phyloP scores from a whole-genome alignment of 2,113 vertebrate genomes.

The Triplophysa siluroides region DNA sequence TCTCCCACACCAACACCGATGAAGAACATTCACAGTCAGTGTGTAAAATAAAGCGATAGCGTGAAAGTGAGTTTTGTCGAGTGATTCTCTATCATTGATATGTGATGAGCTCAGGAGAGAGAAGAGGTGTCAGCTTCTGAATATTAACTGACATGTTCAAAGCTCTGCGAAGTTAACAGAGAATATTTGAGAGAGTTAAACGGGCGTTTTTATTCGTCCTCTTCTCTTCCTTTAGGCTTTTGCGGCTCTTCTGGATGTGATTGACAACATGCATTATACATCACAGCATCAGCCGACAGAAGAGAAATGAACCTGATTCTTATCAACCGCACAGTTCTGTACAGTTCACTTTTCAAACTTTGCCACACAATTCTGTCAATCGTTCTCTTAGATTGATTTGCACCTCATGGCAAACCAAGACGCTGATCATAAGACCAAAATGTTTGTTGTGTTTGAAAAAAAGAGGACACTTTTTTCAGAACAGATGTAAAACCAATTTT shows the following conservation, averaged over 20 bases:
- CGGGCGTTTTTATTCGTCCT: constrained; percentile 22
- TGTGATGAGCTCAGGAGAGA: constrained; percentile 7
- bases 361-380: not conserved
- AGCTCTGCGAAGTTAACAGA: constrained; percentile 46
- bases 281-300: constrained; percentile 34
- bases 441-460: too few species aligned
- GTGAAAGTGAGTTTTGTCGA: not conserved
- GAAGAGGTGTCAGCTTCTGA: not conserved
- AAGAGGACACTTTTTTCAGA: too few species aligned
- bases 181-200: constrained; percentile 46
- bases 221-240: constrained; percentile 14
- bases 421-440: too few species aligned
- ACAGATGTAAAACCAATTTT: too few species aligned
- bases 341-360: not conserved
- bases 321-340: not conserved
- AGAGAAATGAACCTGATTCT: constrained; percentile 2
- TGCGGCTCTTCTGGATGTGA: constrained; percentile 24
- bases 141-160: constrained; percentile 48
- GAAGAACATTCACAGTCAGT: not conserved
- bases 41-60: not conserved
- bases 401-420: too few species aligned
- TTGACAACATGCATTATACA: constrained; percentile 49
- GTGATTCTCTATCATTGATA: constrained; percentile 40
- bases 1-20: not conserved
- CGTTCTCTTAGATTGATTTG: too few species aligned